Conservation (phyloP, 1,140 invertebrate species). For the Chironomus tepperi region DNA sequence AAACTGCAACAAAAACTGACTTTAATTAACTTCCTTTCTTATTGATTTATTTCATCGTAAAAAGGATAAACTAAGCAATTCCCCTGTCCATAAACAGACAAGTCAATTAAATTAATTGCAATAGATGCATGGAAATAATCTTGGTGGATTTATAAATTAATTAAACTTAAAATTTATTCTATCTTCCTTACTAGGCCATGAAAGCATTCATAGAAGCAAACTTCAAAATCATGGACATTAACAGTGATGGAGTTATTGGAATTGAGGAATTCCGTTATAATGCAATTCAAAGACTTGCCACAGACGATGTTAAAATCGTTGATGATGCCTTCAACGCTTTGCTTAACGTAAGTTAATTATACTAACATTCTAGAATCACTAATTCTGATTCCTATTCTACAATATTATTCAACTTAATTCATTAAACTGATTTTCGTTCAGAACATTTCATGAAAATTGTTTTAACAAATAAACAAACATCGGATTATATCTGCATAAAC, state of each 20-base stretch:
- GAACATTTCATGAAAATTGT: not conserved
- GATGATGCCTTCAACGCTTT: slow-evolving; percentile 69
- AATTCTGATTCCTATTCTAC: not conserved
- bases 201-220: slow-evolving; percentile 74
- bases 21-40: too few species aligned
- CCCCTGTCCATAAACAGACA: not conserved
- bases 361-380: not conserved
- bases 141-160: too few species aligned
- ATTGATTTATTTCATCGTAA: too few species aligned
- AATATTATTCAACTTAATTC: not conserved
- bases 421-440: not conserved
- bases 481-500: not conserved
- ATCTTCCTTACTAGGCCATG: slow-evolving; percentile 48
- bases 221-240: slow-evolving; percentile 70
- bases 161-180: not conserved
- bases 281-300: slow-evolving; percentile 66
- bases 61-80: not conserved
- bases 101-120: not conserved
- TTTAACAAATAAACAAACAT: not conserved
- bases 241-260: slow-evolving; percentile 66
- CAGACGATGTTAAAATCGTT: slow-evolving; percentile 61
- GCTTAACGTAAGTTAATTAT: slow-evolving; percentile 65
- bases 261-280: slow-evolving; percentile 74
- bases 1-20: too few species aligned
- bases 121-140: not conserved